A percentile compares a stretch with the other conserved stretches of the same genome.
Evolutionary conservation across 2,888 invertebrate species (phyloP).

Genomic region (Eucera pruinosa): DNA sequence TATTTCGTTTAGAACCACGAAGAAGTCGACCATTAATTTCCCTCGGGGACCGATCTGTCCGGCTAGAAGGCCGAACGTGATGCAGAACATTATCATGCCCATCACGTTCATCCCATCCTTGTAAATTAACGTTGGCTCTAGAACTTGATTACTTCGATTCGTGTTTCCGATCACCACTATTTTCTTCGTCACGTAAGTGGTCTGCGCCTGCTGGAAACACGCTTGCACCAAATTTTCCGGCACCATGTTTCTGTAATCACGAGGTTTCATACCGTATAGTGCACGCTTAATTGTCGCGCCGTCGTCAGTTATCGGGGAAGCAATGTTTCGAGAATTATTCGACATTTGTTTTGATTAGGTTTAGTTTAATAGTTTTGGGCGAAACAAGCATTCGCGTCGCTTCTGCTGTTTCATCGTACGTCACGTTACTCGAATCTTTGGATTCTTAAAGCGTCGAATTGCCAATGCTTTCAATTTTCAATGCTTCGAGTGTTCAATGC

Average conservation of each 20-base stretch:
- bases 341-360: too few species aligned
- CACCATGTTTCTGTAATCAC: constrained; percentile 86
- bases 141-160: constrained; percentile 72
- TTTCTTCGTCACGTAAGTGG: constrained; percentile 83
- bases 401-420: too few species aligned
- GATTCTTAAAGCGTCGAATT: too few species aligned
- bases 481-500: too few species aligned
- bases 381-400: too few species aligned
- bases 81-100: constrained; percentile 87
- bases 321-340: too few species aligned
- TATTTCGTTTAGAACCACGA: constrained; percentile 86
- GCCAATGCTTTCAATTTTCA: too few species aligned
- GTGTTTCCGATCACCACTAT: constrained; percentile 70
- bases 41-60: constrained; percentile 86
- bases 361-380: too few species aligned
- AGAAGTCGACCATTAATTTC: constrained; percentile 87
- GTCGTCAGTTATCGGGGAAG: too few species aligned
- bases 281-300: too few species aligned
- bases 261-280: too few species aligned
- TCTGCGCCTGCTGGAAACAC: constrained; percentile 86
- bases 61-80: constrained; percentile 87
- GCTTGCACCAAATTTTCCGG: constrained; percentile 88
- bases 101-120: constrained; percentile 88
- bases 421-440: too few species aligned
- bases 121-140: constrained; percentile 80